Evolutionary conservation across 2,888 invertebrate genomes (phyloP).

Genomic region (Petrolisthes manimaculis): DNA sequence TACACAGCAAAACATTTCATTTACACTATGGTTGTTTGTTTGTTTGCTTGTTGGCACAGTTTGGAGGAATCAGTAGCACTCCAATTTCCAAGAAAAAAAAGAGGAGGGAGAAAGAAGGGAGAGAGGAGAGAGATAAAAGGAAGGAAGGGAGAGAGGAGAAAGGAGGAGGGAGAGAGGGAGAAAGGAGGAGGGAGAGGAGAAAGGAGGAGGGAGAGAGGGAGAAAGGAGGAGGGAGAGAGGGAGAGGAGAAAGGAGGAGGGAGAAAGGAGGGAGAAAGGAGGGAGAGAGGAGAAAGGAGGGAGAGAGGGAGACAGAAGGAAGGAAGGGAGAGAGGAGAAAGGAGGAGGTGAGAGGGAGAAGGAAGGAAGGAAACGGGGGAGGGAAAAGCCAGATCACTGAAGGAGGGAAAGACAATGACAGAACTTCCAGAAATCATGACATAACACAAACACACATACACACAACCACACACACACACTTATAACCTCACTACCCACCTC

Average conservation of each 20-base stretch:
- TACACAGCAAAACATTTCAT: no score
- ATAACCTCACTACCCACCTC: background rate
- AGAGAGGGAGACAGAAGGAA: background rate
- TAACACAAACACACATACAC: background rate
- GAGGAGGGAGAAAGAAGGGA: background rate
- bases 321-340: background rate
- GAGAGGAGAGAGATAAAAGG: background rate
- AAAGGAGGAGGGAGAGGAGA: background rate
- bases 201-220: background rate
- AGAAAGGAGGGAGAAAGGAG: background rate
- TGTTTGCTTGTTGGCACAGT: no score
- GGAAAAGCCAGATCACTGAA: background rate
- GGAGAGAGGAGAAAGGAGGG: background rate
- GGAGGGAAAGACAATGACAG: background rate
- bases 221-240: background rate
- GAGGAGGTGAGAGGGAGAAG: background rate
- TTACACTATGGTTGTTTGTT: no score
- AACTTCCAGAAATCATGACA: background rate
- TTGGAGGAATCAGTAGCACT: no score
- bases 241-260: background rate
- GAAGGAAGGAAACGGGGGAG: background rate
- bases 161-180: background rate
- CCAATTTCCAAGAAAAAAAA: background rate
- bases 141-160: background rate
- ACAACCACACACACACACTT: conserved; percentile 3